A percentile compares a stretch with the other conserved stretches of the same genome.
Conservation (phyloP, 2,797 vertebrate genomes). For the Sylvia borin region DNA sequence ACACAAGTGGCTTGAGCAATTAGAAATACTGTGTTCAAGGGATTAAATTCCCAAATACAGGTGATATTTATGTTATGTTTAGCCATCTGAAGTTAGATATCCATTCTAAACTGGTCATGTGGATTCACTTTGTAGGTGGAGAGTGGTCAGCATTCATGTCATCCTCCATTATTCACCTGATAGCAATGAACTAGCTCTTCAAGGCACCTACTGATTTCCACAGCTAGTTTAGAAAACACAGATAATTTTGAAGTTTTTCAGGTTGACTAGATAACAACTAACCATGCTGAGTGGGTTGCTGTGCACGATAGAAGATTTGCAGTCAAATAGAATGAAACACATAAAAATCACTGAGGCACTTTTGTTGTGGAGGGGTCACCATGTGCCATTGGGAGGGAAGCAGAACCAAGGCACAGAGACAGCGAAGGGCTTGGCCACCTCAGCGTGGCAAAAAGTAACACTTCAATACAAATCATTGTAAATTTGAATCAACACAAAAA, state of each 20-base stretch:
- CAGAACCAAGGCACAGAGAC: background rate
- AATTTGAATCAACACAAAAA: background rate
- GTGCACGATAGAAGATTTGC: background rate
- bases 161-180: background rate
- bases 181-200: background rate
- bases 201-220: background rate
- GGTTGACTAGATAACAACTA: background rate
- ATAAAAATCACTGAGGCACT: background rate
- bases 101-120: background rate
- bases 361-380: background rate
- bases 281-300: background rate
- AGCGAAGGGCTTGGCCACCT: background rate
- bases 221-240: background rate
- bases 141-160: background rate
- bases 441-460: background rate
- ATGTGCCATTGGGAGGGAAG: rapidly evolving
- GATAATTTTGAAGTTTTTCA: background rate
- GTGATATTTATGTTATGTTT: background rate
- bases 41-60: background rate
- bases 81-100: background rate
- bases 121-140: background rate
- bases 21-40: background rate
- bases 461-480: background rate
- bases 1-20: background rate
- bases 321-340: background rate